Base-by-base conservation (phyloP, 2,888 invertebrate species). In the Eupithecia insigniata region DNA sequence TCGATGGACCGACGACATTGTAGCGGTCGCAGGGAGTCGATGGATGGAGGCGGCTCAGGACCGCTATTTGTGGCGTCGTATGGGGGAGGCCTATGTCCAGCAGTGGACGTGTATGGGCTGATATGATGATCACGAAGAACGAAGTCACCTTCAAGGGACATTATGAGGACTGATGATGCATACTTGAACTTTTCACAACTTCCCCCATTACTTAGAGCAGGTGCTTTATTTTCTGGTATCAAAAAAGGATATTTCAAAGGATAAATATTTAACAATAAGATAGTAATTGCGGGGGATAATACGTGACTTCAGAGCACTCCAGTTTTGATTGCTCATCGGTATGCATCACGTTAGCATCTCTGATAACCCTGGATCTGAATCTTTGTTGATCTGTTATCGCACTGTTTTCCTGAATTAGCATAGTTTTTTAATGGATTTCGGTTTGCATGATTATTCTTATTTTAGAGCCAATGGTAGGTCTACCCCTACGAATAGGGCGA, bases 231-330 rank as follows among this genome's bases (percentile, higher is more conserved):
- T 66, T 66, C 66, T 60, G 58, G 60, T 1, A 32, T 60, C 30
- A 30, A 62, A n/a, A 61, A 66, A 77, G 72, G 73, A 72, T 65
- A 55, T 72, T 77, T 78, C 72, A 73, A 73, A 78, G 75, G 76
- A 67, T 46, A n/a, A n/a, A n/a, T n/a, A n/a, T n/a, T n/a, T n/a
- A n/a, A n/a, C n/a, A n/a, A n/a, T n/a, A n/a, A n/a, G n/a, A n/a
- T n/a, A n/a, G 55, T 14, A 39, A 71, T 43, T 32, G 32, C 34
- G 1, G n/a, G 74, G 73, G 72, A 74, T 76, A 76, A 78, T 39
- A 76, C 76, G 79, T 76, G 75, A 76, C 71, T 67, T 55, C 55
- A 66, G 26, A 71, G 32, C 58, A 62, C 62, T 71, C 70, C 36
- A 69, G 61, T 69, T 76, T 43, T 70, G 67, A 67, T 69, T 32